Conservation (phyloP, 2,888 invertebrate species). For the Cryptophagus acutangulus region DNA sequence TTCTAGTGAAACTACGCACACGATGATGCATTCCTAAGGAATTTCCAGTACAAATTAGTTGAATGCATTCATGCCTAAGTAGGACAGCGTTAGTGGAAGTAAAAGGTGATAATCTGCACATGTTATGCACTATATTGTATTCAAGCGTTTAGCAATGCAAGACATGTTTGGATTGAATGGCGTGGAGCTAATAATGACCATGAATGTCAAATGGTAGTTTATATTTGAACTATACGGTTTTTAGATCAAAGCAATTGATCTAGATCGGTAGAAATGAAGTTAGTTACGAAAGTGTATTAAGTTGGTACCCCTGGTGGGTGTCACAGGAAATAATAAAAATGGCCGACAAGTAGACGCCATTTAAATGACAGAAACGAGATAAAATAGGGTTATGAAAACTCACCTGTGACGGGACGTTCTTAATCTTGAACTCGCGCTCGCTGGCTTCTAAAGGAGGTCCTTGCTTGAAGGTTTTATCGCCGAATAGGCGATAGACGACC, state of each 20-base stretch:
- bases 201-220: no score
- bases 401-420: slow-evolving; percentile 86
- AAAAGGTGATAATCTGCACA: slow-evolving; percentile 7
- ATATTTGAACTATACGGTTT: no score
- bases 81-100: slow-evolving; percentile 1
- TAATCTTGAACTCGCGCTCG: slow-evolving; percentile 87
- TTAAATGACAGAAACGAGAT: no score
- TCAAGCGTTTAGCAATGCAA: background rate
- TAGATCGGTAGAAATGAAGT: no score
- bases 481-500: slow-evolving; percentile 84
- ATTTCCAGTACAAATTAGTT: no score
- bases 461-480: slow-evolving; percentile 84
- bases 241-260: no score
- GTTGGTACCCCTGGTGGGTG: no score
- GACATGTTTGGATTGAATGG: slow-evolving; percentile 5
- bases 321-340: no score
- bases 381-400: no score
- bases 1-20: slow-evolving; percentile 87
- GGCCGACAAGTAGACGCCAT: no score
- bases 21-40: slow-evolving; percentile 81
- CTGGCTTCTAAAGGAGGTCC: slow-evolving; percentile 85
- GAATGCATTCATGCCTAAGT: background rate
- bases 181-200: slow-evolving; percentile 1
- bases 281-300: no score
- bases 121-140: slow-evolving; percentile 16